Percentiles rank a stretch among this genome's conserved stretches.
Evolutionary conservation across 2,888 invertebrate genomes (phyloP).

Genomic region (Cabera pusaria): DNA sequence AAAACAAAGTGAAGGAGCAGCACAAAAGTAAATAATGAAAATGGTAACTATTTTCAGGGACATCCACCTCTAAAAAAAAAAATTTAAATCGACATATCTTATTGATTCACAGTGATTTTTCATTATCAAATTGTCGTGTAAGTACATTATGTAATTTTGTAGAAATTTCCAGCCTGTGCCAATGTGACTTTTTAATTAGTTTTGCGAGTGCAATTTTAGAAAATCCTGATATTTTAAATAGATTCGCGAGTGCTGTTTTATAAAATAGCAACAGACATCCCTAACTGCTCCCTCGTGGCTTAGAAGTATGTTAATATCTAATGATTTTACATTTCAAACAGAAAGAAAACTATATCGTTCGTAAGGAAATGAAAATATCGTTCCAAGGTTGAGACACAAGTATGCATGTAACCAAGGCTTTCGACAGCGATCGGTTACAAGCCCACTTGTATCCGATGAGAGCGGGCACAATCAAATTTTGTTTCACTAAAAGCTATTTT

Average conservation of each 20-base stretch:
- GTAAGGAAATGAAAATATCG: conserved; percentile 51
- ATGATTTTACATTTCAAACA: conserved; percentile 62
- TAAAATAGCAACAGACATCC: conserved; percentile 48
- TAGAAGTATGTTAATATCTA: conserved; percentile 57
- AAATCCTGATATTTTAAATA: no score
- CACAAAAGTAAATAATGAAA: conserved; percentile 73
- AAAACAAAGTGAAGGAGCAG: conserved; percentile 70
- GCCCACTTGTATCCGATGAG: conserved; percentile 64
- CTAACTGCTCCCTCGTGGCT: conserved; percentile 71
- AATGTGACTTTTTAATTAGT: neutral
- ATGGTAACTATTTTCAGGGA: conserved; percentile 83
- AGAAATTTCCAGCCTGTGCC: no score
- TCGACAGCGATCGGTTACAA: conserved; percentile 70
- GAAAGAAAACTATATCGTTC: conserved; percentile 48
- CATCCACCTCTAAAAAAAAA: conserved; percentile 57
- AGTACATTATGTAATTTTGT: no score
- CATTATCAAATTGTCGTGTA: no score
- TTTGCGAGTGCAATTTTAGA: conserved; percentile 8
- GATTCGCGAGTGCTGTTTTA: no score
- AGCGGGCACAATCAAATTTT: conserved; percentile 43
- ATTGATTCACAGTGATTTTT: no score
- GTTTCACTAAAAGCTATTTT: conserved; percentile 23
- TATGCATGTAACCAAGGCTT: conserved; percentile 78
- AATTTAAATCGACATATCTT: conserved; percentile 19
- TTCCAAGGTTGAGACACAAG: conserved; percentile 48